Base-by-base conservation (phyloP, 2,113 vertebrate species). In the Rhizomys pruinosus region DNA sequence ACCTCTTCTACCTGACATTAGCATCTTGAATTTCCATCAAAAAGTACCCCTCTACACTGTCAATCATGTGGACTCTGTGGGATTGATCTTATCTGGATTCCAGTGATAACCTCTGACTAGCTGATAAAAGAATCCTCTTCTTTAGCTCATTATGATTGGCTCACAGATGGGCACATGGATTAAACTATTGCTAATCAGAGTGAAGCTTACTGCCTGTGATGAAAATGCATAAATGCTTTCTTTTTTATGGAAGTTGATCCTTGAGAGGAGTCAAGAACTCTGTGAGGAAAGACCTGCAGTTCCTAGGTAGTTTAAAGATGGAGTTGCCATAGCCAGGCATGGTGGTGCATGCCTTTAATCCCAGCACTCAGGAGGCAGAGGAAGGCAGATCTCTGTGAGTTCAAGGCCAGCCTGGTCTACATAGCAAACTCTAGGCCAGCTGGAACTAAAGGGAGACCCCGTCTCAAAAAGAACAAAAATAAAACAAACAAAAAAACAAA, bases 1-100 rank as follows among this genome's bases (percentile, higher is more conserved):
- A 39, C 10, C 17, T 76, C n/a, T 87, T 6, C 5, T 95, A 91
- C 6, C 6, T 73, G 27, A 42, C 69, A 90, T 37, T 10, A 92
- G 47, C 19, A 74, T 42, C 25, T 68, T 93, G 44, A 61, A 77
- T 81, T 95, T 93, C 63, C 66, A 85, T 42, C 71, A 61, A 84
- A 81, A 93, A 64, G 4, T n/a, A 52, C 42, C 25, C 84, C 27
- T 93, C 23, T 16, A 55, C 20, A 25, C 12, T 85, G n/a, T 66
- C 12, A 37, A 82, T 79, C 42, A 64, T 16, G 23, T 9, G 20
- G 42, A 44, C 57, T 68, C 42, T 64, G 16, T 61, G 63, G 23
- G 39, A 76, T 7, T 88, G 59, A 66, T 37, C 22, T 84, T 66
- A 61, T 22, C 52, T 61, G 84, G 32, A 37, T n/a, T 72, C 10